Base-by-base conservation (phyloP, 64 coral and sea anemone species). In the Astreopora myriophthalma region DNA sequence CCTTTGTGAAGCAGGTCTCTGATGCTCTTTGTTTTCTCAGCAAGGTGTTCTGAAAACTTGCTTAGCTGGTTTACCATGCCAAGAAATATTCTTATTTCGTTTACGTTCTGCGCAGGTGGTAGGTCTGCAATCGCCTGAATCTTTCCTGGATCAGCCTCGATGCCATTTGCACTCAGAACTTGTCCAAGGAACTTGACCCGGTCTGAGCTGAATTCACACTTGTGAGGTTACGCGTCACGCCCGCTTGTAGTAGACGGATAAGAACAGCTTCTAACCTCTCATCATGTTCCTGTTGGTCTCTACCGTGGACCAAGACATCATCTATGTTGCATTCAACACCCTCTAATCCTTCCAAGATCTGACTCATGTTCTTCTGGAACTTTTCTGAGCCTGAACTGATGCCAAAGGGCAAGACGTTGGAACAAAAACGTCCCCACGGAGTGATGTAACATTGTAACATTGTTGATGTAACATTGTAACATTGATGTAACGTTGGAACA, bases 111-210 rank as follows among this genome's bases (percentile, higher is more conserved):
- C 11, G 76, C n/a, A 9, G 29, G 27, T 13, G 48, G 77, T 33
- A 51, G 57, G 23, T 29, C 57, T 58, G 25, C 57, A 22, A 89
- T 76, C 2, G 87, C 87, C 37, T 89, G 69, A 39, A 76, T n/a
- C 71, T 89, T 89, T 38, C 77, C 71, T 26, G 52, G 87, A n/a
- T 89, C 71, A 20, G 35, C 52, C 38, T 89, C 73, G 36, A 89
- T 89, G 46, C 49, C 87, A 36, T 58, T 3, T 62, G 71, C 46
- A 40, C 46, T 75, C 32, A 89, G 76, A 17, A 89, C 39, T 33
- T 90, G 75, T 22, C 87, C 87, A 28, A 79, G 38, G 62, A 78
- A 79, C 73, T 79, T 89, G 12, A 89, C 58, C 37, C 61, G 42
- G 34, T 51, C 57, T 20, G 34, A 14, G n/a, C 74, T 19, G 34